A percentile compares a stretch with the other conserved stretches of the same genome.
These are phyloP conservation scores for Mesocentrotus franciscanus DNA, from an alignment of 53 echinoderm and acorn worm genomes.

Conservation along the genomic window DNA sequence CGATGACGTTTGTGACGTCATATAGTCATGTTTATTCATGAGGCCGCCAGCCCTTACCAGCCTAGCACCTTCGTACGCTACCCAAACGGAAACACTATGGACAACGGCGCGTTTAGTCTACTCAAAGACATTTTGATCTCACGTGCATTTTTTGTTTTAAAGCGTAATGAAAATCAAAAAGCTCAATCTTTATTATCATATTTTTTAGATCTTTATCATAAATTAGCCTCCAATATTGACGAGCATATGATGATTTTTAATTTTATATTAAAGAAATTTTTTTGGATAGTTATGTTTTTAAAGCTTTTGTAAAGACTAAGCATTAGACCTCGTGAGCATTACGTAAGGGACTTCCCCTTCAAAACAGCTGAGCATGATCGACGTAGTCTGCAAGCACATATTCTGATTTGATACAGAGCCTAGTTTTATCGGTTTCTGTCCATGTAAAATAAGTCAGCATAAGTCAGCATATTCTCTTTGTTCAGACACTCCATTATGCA, in stretches of 20 bases:
- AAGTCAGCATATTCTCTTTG: background rate
- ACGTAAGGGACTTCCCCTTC: constrained; percentile 43
- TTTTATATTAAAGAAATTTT: too few relatives aligned
- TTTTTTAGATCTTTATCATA: too few relatives aligned
- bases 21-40: too few relatives aligned
- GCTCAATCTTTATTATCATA: background rate
- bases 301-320: background rate
- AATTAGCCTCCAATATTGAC: too few relatives aligned
- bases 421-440: too few relatives aligned
- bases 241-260: too few relatives aligned
- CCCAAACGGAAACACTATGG: too few relatives aligned
- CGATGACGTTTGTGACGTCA: too few relatives aligned
- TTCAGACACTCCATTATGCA: background rate
- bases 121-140: background rate
- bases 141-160: background rate
- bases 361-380: background rate
- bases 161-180: background rate
- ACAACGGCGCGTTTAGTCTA: background rate
- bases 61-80: too few relatives aligned
- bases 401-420: background rate
- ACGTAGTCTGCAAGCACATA: background rate
- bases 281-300: background rate
- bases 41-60: too few relatives aligned
- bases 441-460: too few relatives aligned
- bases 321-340: background rate